Conservation (phyloP, 2,797 vertebrate genomes). For the Lophotriccus pileatus region DNA sequence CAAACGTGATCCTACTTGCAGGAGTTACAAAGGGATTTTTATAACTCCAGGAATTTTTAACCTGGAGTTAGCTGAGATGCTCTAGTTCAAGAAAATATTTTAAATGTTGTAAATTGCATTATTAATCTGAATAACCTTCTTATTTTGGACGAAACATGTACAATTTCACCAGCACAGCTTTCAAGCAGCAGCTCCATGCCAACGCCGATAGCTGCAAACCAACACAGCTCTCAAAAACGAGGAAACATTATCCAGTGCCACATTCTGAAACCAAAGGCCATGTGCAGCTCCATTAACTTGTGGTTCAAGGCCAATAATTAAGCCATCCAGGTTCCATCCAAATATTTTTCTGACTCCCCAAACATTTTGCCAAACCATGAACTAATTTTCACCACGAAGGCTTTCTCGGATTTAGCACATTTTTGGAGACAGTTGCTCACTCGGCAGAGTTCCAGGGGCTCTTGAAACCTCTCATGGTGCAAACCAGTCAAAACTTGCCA, state of each 20-base stretch:
- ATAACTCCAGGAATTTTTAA: background rate
- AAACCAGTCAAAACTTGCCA: slow-evolving; percentile 3
- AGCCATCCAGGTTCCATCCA: slow-evolving; percentile 32
- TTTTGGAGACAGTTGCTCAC: slow-evolving; percentile 54
- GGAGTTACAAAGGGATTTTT: background rate
- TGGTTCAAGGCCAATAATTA: slow-evolving; percentile 54
- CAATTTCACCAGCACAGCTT: background rate
- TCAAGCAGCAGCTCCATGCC: background rate
- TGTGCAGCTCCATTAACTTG: slow-evolving; percentile 25
- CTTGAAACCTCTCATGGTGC: background rate
- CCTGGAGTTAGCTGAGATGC: background rate
- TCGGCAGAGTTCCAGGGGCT: slow-evolving; percentile 26
- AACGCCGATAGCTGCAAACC: background rate
- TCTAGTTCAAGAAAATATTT: background rate
- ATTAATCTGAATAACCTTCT: background rate
- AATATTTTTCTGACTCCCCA: slow-evolving; percentile 38
- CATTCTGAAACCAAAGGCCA: slow-evolving; percentile 27
- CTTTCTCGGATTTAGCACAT: slow-evolving; percentile 13
- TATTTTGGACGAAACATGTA: background rate
- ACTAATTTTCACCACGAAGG: slow-evolving; percentile 51
- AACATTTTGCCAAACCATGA: slow-evolving; percentile 62
- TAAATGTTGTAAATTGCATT: background rate
- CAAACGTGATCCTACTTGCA: background rate
- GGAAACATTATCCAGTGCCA: slow-evolving; percentile 42
- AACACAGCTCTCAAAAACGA: background rate